These are phyloP conservation scores for Paralichthys olivaceus DNA, from an alignment of 2,113 vertebrate species.

Conservation along the genomic window DNA sequence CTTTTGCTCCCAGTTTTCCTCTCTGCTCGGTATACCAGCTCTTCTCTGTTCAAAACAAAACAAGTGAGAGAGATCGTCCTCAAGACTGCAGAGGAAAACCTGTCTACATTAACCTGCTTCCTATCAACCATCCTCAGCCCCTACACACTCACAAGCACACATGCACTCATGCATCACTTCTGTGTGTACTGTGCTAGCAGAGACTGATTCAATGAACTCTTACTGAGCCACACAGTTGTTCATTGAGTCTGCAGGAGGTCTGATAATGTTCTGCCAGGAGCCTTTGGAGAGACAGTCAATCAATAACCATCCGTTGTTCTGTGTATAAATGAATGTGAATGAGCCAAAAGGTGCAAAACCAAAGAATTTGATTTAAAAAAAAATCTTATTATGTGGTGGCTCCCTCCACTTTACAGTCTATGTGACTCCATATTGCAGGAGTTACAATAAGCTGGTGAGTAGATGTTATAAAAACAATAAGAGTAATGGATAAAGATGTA, in stretches of 20 bases:
- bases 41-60: conserved; percentile 51
- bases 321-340: conserved; percentile 2
- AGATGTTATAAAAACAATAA: not conserved
- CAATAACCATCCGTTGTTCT: conserved; percentile 50
- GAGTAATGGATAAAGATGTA: not conserved
- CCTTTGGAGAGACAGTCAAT: conserved; percentile 46
- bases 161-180: conserved; percentile 29
- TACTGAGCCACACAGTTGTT: conserved; percentile 67
- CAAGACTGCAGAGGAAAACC: conserved; percentile 75
- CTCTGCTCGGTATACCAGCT: conserved; percentile 1
- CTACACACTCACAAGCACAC: conserved; percentile 40
- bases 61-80: conserved; percentile 69
- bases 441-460: not conserved
- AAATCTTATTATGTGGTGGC: too few species aligned
- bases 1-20: conserved; percentile 8
- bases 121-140: conserved; percentile 70
- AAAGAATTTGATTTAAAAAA: not conserved
- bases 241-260: conserved; percentile 42
- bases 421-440: not conserved
- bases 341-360: conserved; percentile 22
- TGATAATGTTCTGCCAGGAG: conserved; percentile 51
- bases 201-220: conserved; percentile 18
- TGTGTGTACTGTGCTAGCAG: not conserved
- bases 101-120: conserved; percentile 72
- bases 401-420: not conserved